Percentiles rank a stretch among this genome's conserved stretches.
These are phyloP conservation scores for Phylloscopus whistleri DNA, from an alignment of 2,113 vertebrate species.

Conservation along the genomic window DNA sequence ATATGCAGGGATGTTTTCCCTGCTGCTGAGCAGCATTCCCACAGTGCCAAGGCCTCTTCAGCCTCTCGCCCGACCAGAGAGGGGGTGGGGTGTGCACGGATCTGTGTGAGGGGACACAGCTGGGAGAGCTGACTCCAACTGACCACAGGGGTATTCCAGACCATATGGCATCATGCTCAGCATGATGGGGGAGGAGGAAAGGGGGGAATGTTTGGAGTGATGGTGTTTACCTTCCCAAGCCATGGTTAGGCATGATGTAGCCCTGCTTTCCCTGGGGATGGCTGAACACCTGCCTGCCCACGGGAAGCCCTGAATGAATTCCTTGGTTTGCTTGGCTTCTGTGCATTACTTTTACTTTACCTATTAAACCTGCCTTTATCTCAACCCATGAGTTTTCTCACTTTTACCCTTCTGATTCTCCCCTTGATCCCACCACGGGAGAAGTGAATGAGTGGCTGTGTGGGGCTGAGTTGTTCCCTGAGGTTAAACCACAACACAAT, in stretches of 20 bases:
- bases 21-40: background rate
- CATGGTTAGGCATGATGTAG: background rate
- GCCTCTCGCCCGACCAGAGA: background rate
- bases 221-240: background rate
- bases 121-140: background rate
- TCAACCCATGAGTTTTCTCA: background rate
- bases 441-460: background rate
- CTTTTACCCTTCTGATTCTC: background rate
- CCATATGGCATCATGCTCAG: background rate
- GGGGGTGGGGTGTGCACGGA: background rate
- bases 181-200: background rate
- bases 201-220: background rate
- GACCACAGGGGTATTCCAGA: background rate
- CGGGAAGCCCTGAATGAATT: background rate
- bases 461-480: background rate
- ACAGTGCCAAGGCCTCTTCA: background rate
- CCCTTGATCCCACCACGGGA: fast-evolving
- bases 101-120: background rate
- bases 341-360: background rate
- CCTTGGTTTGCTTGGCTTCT: background rate
- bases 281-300: background rate
- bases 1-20: background rate
- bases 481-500: background rate
- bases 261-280: background rate
- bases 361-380: background rate